phyloP scores from a whole-genome alignment of 2,113 vertebrate genomes.

The Stegastes partitus region DNA sequence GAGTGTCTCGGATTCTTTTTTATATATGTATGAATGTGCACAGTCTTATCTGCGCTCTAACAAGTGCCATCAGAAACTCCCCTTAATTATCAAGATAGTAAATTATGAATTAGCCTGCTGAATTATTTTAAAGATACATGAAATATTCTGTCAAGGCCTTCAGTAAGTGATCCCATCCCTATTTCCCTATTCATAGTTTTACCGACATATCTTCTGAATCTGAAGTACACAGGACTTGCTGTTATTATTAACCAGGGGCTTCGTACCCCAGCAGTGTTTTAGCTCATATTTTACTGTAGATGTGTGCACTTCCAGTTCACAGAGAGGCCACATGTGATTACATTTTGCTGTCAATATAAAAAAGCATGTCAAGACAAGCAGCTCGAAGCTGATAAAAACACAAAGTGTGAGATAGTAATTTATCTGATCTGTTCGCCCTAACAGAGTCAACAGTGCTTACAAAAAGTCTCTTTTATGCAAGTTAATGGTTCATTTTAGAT shows the following conservation, averaged over 20 bases:
- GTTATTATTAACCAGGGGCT: conserved; percentile 6
- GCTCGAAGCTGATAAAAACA: neutral
- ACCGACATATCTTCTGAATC: neutral
- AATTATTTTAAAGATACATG: conserved; percentile 18
- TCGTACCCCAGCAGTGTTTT: neutral
- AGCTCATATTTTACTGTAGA: neutral
- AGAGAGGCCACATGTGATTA: neutral
- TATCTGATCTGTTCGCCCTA: neutral
- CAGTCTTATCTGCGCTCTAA: conserved; percentile 34
- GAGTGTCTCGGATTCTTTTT: conserved; percentile 5
- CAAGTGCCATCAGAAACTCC: conserved; percentile 24
- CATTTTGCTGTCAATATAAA: neutral
- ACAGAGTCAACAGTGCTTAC: neutral
- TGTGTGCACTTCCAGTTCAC: neutral
- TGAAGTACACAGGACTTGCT: neutral
- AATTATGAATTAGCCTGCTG: conserved; percentile 1
- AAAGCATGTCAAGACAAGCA: too few relatives aligned
- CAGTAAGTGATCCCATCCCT: conserved; percentile 2
- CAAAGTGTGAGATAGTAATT: neutral
- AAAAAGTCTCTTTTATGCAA: neutral
- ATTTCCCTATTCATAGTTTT: neutral
- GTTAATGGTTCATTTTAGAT: neutral
- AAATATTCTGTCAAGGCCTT: conserved; percentile 21
- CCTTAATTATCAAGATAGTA: conserved; percentile 15
- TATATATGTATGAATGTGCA: conserved; percentile 1